Evolutionary conservation across 2,113 vertebrate genomes (phyloP).

Genomic region (Petroica traversi): DNA sequence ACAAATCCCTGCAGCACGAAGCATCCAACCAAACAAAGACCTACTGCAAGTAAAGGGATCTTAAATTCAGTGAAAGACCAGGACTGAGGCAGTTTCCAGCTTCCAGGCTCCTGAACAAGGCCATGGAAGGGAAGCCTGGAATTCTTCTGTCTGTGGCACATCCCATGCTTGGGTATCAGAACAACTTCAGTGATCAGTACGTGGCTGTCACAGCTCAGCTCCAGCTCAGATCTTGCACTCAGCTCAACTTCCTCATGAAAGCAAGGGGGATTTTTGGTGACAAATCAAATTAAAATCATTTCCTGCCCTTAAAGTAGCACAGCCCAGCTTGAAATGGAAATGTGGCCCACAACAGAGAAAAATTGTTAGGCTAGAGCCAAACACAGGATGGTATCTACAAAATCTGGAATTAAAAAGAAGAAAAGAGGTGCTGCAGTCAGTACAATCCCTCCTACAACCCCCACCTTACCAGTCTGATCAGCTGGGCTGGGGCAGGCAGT

Average conservation of each 20-base stretch:
- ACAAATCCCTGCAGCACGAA: not conserved
- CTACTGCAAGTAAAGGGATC: not conserved
- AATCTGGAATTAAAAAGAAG: not conserved
- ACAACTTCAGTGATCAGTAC: rapidly evolving
- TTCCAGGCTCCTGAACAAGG: not conserved
- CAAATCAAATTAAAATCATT: not conserved
- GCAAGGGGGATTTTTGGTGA: not conserved
- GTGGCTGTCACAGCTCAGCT: not conserved
- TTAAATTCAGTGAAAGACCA: not conserved
- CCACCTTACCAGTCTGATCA: not conserved
- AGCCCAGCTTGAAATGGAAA: not conserved
- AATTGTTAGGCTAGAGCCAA: not conserved
- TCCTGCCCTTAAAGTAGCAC: not conserved
- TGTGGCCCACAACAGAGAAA: rapidly evolving
- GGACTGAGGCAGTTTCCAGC: not conserved
- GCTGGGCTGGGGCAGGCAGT: not conserved
- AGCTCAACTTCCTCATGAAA: not conserved
- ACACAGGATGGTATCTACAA: not conserved
- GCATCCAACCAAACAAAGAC: not conserved
- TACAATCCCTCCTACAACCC: not conserved
- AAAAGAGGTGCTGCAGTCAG: not conserved
- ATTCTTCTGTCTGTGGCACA: rapidly evolving
- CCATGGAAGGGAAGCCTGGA: not conserved
- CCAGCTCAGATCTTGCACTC: not conserved
- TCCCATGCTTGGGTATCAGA: rapidly evolving